Percentiles rank a stretch among this genome's conserved stretches.
Evolutionary conservation across 2,888 invertebrate species (phyloP).

Genomic region (Eubasilissa splendida): DNA sequence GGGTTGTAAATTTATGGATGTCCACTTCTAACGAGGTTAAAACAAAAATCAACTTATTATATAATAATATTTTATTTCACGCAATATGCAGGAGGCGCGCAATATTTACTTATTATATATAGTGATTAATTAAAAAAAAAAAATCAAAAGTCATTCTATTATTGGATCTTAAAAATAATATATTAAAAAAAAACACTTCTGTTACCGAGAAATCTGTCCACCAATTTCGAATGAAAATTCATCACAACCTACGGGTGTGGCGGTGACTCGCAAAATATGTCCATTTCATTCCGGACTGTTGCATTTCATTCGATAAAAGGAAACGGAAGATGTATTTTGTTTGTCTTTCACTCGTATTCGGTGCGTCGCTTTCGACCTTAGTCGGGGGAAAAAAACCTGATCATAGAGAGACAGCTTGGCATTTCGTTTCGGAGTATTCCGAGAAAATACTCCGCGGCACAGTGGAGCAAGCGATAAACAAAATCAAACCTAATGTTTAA

Average conservation of each 20-base stretch:
- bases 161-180: too few species aligned
- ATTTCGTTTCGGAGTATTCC: slow-evolving; percentile 40
- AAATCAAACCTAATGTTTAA: neutral
- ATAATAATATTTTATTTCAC: too few species aligned
- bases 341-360: slow-evolving; percentile 1
- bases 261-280: neutral
- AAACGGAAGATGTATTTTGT: neutral
- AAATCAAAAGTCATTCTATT: too few species aligned
- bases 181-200: neutral
- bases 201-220: neutral
- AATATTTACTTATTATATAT: too few species aligned
- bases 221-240: neutral
- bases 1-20: too few species aligned
- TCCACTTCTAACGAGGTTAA: too few species aligned
- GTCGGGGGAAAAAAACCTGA: neutral
- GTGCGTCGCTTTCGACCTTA: neutral
- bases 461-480: slow-evolving; percentile 17
- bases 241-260: neutral
- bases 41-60: too few species aligned
- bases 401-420: slow-evolving; percentile 32
- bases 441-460: slow-evolving; percentile 10
- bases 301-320: neutral
- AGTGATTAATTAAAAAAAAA: too few species aligned
- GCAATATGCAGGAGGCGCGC: too few species aligned
- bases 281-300: neutral